A percentile compares a stretch with the other conserved stretches of the same genome.
Evolutionary conservation across 2,888 invertebrate genomes (phyloP).

Genomic region (Drosophila pullipes): DNA sequence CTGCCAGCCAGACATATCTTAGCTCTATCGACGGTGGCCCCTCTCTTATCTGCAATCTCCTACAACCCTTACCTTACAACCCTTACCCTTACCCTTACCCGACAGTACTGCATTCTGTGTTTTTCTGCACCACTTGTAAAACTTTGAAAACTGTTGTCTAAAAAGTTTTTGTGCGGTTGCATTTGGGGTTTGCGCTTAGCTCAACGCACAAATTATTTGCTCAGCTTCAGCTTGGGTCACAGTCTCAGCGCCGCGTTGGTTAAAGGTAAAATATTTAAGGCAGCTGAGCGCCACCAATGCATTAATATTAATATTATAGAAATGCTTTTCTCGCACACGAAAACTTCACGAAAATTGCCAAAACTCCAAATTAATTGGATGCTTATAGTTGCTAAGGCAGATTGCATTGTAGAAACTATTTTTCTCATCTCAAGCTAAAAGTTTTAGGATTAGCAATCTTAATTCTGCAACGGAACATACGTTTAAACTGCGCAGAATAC

Average conservation of each 20-base stretch:
- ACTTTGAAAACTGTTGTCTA: slow-evolving; percentile 78
- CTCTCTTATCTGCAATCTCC: background rate
- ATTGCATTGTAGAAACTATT: slow-evolving; percentile 13
- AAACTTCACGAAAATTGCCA: slow-evolving; percentile 13
- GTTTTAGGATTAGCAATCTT: background rate
- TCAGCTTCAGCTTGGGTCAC: slow-evolving; percentile 30
- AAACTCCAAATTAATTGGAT: slow-evolving; percentile 36
- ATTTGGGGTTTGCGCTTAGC: slow-evolving; percentile 66
- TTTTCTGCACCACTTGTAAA: slow-evolving; percentile 67
- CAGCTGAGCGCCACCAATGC: slow-evolving; percentile 22
- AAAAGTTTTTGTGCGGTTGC: slow-evolving; percentile 71
- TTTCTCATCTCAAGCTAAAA: background rate
- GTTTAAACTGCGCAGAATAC: background rate
- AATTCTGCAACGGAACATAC: background rate
- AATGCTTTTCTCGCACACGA: slow-evolving; percentile 19
- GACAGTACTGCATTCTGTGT: slow-evolving; percentile 34
- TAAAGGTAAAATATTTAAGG: slow-evolving; percentile 46
- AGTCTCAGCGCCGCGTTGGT: slow-evolving; percentile 5
- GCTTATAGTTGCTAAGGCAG: slow-evolving; percentile 1
- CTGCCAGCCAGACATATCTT: slow-evolving; percentile 39
- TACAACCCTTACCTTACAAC: background rate
- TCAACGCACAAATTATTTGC: slow-evolving; percentile 75
- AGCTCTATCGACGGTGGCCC: slow-evolving; percentile 44
- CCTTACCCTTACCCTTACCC: background rate
- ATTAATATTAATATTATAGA: slow-evolving; percentile 51